These are phyloP conservation scores for Plutella xylostella DNA, from an alignment of 2,888 invertebrate genomes.

Conservation along the genomic window DNA sequence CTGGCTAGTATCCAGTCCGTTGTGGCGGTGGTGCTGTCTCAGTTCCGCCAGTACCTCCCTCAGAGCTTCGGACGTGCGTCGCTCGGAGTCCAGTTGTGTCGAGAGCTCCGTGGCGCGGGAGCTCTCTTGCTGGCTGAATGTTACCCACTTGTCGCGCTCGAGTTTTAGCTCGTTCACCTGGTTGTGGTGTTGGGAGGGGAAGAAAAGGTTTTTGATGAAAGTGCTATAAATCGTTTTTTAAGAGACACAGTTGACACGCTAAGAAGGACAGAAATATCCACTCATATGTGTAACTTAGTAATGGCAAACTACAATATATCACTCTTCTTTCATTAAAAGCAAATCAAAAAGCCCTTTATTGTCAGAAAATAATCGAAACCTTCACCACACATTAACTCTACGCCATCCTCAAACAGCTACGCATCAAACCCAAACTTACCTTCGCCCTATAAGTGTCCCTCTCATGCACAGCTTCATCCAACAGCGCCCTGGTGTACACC, in stretches of 20 bases:
- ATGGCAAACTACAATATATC: too few species aligned
- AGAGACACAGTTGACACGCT: too few species aligned
- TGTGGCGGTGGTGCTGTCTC: slow-evolving; percentile 40
- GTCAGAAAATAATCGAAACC: too few species aligned
- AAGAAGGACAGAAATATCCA: too few species aligned
- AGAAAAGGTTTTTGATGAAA: too few species aligned
- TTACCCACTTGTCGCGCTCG: slow-evolving; percentile 47
- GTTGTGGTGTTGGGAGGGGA: neutral
- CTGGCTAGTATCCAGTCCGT: slow-evolving; percentile 40
- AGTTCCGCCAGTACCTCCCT: slow-evolving; percentile 44
- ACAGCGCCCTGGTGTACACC: slow-evolving; percentile 53
- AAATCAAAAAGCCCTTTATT: too few species aligned
- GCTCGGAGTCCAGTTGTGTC: slow-evolving; percentile 41
- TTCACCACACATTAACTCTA: too few species aligned
- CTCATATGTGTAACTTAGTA: too few species aligned
- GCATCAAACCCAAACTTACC: too few species aligned
- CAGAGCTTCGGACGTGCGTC: slow-evolving; percentile 30
- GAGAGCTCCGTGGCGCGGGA: slow-evolving; percentile 29
- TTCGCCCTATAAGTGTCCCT: slow-evolving; percentile 57
- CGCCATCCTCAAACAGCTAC: too few species aligned
- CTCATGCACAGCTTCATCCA: slow-evolving; percentile 63
- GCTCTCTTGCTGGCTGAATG: slow-evolving; percentile 37
- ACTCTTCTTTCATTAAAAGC: too few species aligned
- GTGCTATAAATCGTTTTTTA: too few species aligned
- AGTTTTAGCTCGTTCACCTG: slow-evolving; percentile 57